Percentiles rank a stretch among this genome's conserved stretches.
Evolutionary conservation across 2,113 vertebrate species (phyloP).

Genomic region (Oreochromis tanganicae): DNA sequence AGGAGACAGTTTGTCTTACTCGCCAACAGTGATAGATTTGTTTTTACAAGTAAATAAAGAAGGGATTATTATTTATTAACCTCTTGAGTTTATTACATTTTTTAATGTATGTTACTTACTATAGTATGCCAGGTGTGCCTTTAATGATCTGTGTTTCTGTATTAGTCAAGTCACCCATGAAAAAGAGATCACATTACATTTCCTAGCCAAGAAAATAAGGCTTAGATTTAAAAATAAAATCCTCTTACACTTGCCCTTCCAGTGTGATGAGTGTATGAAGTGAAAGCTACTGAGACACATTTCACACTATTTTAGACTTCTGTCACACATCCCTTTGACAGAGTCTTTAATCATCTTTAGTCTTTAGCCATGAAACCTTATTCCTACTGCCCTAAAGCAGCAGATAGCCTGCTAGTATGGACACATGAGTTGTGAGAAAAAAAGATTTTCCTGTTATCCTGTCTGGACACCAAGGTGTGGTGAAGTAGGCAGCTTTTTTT

Average conservation of each 20-base stretch:
- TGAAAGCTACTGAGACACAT: constrained; percentile 18
- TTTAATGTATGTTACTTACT: not conserved
- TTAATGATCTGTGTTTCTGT: not conserved
- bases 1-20: not conserved
- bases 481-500: not conserved
- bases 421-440: constrained; percentile 38
- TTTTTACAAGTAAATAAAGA: not conserved
- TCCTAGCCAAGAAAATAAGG: not conserved
- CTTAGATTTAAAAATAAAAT: not conserved
- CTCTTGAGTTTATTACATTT: not conserved
- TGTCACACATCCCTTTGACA: constrained; percentile 28
- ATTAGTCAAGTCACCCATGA: not conserved
- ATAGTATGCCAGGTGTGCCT: not conserved
- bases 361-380: constrained; percentile 48
- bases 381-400: constrained; percentile 38
- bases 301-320: constrained; percentile 32
- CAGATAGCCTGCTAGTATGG: not conserved
- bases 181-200: not conserved
- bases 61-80: not conserved
- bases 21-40: not conserved
- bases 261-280: not conserved
- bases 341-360: constrained; percentile 44
- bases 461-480: constrained; percentile 36
- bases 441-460: constrained; percentile 48
- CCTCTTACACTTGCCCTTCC: not conserved